Conservation (phyloP, 2,888 invertebrate genomes). For the Perizoma flavofasciatum region DNA sequence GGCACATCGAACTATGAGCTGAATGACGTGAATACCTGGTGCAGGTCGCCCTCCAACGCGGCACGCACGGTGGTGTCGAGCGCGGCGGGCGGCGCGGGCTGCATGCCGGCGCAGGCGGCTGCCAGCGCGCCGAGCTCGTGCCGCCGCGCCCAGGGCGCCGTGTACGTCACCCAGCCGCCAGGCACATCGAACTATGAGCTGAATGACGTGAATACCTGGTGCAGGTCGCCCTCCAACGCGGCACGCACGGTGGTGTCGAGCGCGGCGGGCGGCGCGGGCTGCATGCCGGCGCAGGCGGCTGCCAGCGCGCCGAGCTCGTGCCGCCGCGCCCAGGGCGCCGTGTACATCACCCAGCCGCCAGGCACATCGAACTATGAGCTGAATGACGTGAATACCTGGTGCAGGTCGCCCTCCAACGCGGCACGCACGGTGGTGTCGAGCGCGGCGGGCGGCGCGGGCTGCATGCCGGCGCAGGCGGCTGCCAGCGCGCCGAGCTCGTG, state of each 20-base stretch:
- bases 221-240: constrained; percentile 92
- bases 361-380: too few species aligned
- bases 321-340: constrained; percentile 89
- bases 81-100: constrained; percentile 56
- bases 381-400: constrained; percentile 81
- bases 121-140: constrained; percentile 88
- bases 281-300: constrained; percentile 85
- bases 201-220: constrained; percentile 81
- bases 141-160: constrained; percentile 89
- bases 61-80: constrained; percentile 91
- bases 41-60: constrained; percentile 92
- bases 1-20: too few species aligned
- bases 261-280: constrained; percentile 56
- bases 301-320: constrained; percentile 88
- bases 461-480: constrained; percentile 85
- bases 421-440: constrained; percentile 91
- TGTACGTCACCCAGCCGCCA: constrained; percentile 93
- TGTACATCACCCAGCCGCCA: constrained; percentile 94
- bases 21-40: constrained; percentile 81
- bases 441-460: constrained; percentile 56
- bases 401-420: constrained; percentile 92
- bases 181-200: too few species aligned
- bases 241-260: constrained; percentile 91
- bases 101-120: constrained; percentile 85
- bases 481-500: constrained; percentile 88